Conservation (phyloP, 2,797 vertebrate species). For the Threskiornis aethiopicus region DNA sequence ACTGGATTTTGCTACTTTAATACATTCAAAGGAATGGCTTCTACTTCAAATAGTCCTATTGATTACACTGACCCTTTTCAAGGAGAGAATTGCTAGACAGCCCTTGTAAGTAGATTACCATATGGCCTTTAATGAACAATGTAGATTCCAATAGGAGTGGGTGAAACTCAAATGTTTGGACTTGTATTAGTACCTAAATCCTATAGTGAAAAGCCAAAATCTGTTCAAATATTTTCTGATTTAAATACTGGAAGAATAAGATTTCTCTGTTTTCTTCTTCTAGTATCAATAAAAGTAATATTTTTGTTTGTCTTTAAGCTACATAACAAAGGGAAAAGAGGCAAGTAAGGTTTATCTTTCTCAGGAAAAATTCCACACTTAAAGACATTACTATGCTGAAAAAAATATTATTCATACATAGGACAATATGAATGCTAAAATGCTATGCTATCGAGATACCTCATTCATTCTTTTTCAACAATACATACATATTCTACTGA, state of each 20-base stretch:
- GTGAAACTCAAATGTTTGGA: background rate
- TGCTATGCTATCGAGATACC: background rate
- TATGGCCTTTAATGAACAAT: background rate
- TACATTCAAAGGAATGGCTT: background rate
- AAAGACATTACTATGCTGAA: background rate
- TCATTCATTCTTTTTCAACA: background rate
- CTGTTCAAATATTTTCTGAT: background rate
- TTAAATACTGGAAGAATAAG: background rate
- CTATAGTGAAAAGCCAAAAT: background rate
- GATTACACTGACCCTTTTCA: background rate
- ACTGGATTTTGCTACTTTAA: background rate
- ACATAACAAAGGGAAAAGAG: background rate
- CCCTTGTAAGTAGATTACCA: background rate
- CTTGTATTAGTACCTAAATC: background rate
- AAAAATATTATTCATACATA: background rate
- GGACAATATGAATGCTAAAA: background rate
- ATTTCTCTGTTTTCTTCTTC: background rate
- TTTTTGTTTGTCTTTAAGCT: background rate
- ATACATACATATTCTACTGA: background rate
- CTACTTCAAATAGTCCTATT: background rate
- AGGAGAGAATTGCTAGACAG: accelerated
- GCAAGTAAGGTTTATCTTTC: background rate
- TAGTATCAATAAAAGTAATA: background rate
- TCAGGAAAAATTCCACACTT: background rate
- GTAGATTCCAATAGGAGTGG: background rate